A percentile compares a stretch with the other conserved stretches of the same genome.
Conservation (phyloP, 2,113 vertebrate genomes). For the Murina feae region DNA sequence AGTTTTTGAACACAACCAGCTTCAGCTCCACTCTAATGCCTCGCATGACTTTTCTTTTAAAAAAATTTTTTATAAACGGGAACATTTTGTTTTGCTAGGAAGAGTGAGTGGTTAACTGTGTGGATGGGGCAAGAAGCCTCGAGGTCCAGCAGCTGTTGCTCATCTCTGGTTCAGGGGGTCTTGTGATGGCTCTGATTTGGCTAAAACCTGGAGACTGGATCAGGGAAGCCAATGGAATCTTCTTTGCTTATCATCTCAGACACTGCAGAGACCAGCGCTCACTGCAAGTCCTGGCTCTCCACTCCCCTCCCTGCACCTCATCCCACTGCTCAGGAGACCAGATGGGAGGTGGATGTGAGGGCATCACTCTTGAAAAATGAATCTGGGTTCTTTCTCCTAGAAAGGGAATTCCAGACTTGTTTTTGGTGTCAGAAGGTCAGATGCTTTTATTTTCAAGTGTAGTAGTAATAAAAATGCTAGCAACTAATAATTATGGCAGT, state of each 20-base stretch:
- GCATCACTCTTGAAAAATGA: too few relatives aligned
- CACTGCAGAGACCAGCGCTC: background rate
- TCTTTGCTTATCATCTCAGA: constrained; percentile 6
- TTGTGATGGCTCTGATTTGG: constrained; percentile 29
- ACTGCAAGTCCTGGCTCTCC: background rate
- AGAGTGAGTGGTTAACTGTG: constrained; percentile 28
- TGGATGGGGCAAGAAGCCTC: background rate
- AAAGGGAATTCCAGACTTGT: background rate
- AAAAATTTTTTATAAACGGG: constrained; percentile 47
- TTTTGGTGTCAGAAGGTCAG: background rate
- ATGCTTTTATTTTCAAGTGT: background rate
- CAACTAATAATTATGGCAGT: background rate
- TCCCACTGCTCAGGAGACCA: background rate
- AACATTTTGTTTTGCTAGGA: constrained; percentile 67
- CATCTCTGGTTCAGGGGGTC: constrained; percentile 25
- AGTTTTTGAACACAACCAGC: constrained; percentile 48
- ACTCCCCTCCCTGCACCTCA: fast-evolving
- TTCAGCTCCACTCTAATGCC: constrained; percentile 26
- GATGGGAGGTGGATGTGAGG: fast-evolving
- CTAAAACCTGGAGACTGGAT: background rate
- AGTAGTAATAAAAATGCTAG: background rate
- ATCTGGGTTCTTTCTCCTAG: background rate
- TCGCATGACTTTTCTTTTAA: constrained; percentile 30
- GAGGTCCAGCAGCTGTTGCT: constrained; percentile 57
- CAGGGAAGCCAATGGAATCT: background rate